A percentile compares a stretch with the other conserved stretches of the same genome.
Conservation (phyloP, 2,888 invertebrate genomes). For the Diarsia dahlii region DNA sequence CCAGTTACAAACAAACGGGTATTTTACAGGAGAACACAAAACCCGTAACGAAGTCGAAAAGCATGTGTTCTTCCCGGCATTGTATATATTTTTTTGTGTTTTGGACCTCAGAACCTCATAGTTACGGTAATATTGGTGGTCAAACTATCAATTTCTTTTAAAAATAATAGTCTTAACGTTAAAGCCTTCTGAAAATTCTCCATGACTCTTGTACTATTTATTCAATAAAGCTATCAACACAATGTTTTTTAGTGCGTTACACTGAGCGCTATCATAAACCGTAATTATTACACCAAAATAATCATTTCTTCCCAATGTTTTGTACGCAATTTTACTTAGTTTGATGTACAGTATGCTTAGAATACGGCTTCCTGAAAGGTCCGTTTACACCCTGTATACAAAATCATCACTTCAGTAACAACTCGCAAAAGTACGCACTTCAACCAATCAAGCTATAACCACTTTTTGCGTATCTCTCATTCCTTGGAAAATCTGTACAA, state of each 20-base stretch:
- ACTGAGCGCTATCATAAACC: neutral
- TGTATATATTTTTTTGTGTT: neutral
- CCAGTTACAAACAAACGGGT: neutral
- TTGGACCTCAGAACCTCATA: neutral
- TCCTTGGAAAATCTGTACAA: no score
- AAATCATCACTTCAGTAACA: conserved; percentile 3
- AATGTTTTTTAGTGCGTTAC: neutral
- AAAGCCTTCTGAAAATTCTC: neutral
- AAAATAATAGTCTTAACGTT: neutral
- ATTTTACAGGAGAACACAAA: neutral
- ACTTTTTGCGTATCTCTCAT: no score
- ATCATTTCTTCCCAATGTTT: neutral
- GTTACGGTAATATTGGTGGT: neutral
- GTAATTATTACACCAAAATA: neutral
- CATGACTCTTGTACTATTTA: neutral
- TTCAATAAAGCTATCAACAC: neutral
- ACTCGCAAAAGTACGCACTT: neutral
- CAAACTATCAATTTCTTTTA: neutral
- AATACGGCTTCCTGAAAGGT: neutral
- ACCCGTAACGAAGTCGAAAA: neutral
- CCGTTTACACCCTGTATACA: neutral
- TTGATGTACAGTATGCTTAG: neutral
- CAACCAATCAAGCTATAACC: no score
- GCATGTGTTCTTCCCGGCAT: neutral
- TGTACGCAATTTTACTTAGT: neutral